phyloP scores from a whole-genome alignment of 2,888 invertebrate species.

The Ophonus ardosiacus region DNA sequence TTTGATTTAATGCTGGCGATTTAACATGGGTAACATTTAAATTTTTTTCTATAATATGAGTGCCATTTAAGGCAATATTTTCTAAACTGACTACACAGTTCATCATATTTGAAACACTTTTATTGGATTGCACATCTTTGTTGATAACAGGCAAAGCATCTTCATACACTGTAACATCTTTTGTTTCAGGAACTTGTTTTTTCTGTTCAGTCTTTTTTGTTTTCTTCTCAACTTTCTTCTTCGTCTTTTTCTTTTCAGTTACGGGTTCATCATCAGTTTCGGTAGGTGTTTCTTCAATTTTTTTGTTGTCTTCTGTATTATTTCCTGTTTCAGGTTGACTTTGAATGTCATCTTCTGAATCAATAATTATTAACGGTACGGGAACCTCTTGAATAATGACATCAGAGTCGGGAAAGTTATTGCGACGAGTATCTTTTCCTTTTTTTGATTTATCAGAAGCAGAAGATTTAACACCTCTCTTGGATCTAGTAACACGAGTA shows the following conservation, averaged over 20 bases:
- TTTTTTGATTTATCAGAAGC: background rate
- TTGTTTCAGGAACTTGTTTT: background rate
- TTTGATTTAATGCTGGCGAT: conserved; percentile 1
- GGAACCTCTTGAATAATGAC: conserved; percentile 68
- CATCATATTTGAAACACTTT: background rate
- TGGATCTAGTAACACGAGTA: conserved; percentile 43
- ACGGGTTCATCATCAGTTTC: conserved; percentile 18
- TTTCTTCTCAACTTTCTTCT: conserved; percentile 62
- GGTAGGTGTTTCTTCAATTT: conserved; percentile 16
- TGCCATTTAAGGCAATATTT: conserved; percentile 8
- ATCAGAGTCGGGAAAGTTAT: conserved; percentile 68
- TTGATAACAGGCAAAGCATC: conserved; percentile 72
- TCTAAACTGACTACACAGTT: conserved; percentile 28
- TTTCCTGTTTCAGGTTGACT: conserved; percentile 52
- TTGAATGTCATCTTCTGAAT: conserved; percentile 68
- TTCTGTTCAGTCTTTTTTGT: conserved; percentile 47
- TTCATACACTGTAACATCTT: conserved; percentile 73
- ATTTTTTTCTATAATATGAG: conserved; percentile 37
- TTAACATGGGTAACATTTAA: conserved; percentile 39
- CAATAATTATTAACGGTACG: conserved; percentile 68
- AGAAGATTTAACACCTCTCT: background rate
- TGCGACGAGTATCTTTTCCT: conserved; percentile 2
- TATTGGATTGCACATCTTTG: conserved; percentile 16
- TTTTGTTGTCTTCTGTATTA: conserved; percentile 50
- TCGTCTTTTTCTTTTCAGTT: conserved; percentile 41